Evolutionary conservation across 2,888 invertebrate species (phyloP), one percentile per base, ranked within the genome.

Genomic region (Perdita meconis): DNA sequence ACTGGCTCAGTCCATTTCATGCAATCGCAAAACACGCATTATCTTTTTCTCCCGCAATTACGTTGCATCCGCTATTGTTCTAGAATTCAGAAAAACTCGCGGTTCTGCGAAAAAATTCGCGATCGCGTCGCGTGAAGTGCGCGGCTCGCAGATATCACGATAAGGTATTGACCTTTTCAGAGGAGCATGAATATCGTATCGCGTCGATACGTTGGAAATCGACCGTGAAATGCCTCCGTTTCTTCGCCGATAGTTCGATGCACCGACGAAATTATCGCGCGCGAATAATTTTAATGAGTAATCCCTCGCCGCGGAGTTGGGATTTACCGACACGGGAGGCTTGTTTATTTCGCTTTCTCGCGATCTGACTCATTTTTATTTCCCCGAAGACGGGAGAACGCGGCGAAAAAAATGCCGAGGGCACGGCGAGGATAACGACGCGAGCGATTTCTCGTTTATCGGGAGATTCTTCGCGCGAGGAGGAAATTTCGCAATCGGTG

Each of bases 31-130:
- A 63, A 66, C 63, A 63, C 19, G 63, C 50, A 19, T 83, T 81
- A 84, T 81, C 74, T 59, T 56, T 42, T 59, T 68, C 57, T 68
- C 38, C 61, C 51, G 30, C 26, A 47, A 60, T 75, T 70, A 53
- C 40, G 69, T 42, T 44, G 38, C 38, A 16, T 53, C n/a, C 30
- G 6, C 12, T 60, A 78, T 78, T 78, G 70, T 71, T 61, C 55
- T 24, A 8, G 16, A 10, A 22, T 19, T 30, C 30, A 30, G 30
- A 68, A 53, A 30, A 67, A 38, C 19, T n/a, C 6, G n/a, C n/a
- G n/a, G n/a, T 63, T 68, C 51, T 53, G 19, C 30, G 16, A n/a
- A n/a, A n/a, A n/a, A n/a, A n/a, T n/a, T n/a, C n/a, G n/a, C n/a
- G n/a, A n/a, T n/a, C n/a, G n/a, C n/a, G n/a, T n/a, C n/a, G 1